These are phyloP conservation scores for Platyscapa corneri DNA, from an alignment of 1,140 invertebrate species.

Conservation along the genomic window DNA sequence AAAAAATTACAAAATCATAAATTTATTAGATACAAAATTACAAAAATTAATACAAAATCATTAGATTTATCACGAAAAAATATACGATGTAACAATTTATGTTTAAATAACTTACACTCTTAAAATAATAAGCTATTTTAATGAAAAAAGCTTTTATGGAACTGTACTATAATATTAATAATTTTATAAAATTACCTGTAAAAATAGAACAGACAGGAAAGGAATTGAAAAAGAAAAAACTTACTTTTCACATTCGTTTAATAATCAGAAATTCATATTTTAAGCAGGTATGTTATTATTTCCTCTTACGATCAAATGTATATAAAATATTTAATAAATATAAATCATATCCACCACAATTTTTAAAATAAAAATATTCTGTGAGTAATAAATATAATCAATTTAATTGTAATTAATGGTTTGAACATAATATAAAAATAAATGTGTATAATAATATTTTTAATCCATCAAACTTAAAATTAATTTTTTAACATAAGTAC, in stretches of 20 bases:
- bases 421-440: too few relatives aligned
- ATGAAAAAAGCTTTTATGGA: neutral
- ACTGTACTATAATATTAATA: neutral
- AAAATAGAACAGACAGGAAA: neutral
- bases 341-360: neutral
- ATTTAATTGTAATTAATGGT: too few relatives aligned
- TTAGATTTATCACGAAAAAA: slow-evolving; percentile 9
- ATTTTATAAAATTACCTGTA: neutral
- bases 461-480: too few relatives aligned
- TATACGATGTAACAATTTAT: neutral
- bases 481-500: too few relatives aligned
- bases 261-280: neutral
- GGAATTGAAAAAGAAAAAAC: neutral
- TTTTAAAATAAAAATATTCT: neutral
- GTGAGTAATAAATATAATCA: too few relatives aligned
- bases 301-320: neutral
- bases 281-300: neutral
- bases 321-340: neutral
- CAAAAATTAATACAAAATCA: too few relatives aligned
- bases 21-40: too few relatives aligned
- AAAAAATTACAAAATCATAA: neutral
- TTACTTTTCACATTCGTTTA: neutral
- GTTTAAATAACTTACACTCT: neutral
- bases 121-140: too few relatives aligned
- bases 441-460: too few relatives aligned